These are phyloP conservation scores for Poliocrania exsul DNA, from an alignment of 2,797 vertebrate genomes.

Conservation along the genomic window DNA sequence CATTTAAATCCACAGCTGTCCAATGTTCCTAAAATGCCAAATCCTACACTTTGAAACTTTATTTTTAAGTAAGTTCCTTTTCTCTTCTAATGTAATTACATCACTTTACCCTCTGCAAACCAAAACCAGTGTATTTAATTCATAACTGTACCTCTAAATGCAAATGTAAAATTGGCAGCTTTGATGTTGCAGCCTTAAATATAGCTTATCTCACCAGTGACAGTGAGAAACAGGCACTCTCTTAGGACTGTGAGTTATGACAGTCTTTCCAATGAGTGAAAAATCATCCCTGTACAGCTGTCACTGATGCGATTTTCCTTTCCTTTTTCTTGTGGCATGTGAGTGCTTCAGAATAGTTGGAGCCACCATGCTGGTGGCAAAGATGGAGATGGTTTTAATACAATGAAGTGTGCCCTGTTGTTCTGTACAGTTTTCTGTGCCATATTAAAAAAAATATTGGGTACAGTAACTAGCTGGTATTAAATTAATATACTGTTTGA, in stretches of 20 bases:
- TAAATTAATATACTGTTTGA: background rate
- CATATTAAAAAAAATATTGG: background rate
- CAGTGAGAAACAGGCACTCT: constrained; percentile 71
- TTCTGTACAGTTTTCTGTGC: background rate
- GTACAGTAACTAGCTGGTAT: background rate
- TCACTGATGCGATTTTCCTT: constrained; percentile 20
- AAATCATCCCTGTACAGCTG: constrained; percentile 56
- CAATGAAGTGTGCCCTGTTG: background rate
- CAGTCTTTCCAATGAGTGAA: constrained; percentile 61
- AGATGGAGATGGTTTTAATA: background rate
- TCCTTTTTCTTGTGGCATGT: background rate
- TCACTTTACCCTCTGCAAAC: constrained; percentile 31
- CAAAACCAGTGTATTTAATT: constrained; percentile 28
- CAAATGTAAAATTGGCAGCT: constrained; percentile 66
- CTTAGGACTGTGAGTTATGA: constrained; percentile 69
- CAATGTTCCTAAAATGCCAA: background rate
- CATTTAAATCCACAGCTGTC: background rate
- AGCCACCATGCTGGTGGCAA: background rate
- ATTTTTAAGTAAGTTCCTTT: background rate
- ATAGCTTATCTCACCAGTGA: constrained; percentile 69
- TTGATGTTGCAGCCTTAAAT: constrained; percentile 39
- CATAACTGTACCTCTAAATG: constrained; percentile 34
- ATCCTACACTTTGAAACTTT: background rate
- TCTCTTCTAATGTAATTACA: background rate
- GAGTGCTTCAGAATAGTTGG: background rate